These are phyloP conservation scores for Thermophis baileyi DNA, from an alignment of 2,113 vertebrate genomes.

Conservation along the genomic window DNA sequence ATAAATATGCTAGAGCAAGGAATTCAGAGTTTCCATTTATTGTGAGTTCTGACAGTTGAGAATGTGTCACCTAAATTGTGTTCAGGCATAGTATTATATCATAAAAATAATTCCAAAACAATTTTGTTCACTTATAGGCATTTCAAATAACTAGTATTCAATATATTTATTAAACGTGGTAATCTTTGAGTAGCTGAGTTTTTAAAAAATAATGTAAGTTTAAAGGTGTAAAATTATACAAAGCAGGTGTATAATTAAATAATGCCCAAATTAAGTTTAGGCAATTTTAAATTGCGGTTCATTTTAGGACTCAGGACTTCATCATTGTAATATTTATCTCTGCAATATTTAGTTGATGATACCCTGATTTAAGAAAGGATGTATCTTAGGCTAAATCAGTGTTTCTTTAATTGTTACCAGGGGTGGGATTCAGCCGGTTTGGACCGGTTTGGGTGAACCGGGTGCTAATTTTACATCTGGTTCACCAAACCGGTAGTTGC, in stretches of 20 bases:
- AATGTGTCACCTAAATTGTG: background rate
- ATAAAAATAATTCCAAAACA: background rate
- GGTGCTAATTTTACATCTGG: no score
- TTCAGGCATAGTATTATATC: background rate
- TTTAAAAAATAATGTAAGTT: background rate
- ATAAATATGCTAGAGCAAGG: background rate
- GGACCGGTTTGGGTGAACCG: no score
- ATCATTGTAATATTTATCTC: background rate
- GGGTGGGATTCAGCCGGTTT: no score
- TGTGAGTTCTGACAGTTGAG: background rate
- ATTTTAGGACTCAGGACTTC: background rate
- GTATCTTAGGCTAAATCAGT: background rate
- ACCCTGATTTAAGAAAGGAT: background rate
- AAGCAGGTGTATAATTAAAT: background rate
- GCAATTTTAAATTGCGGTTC: background rate
- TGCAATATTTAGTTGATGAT: background rate
- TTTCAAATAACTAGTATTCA: background rate
- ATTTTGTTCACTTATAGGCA: background rate
- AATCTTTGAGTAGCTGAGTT: background rate
- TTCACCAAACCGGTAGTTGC: no score
- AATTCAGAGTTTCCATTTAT: background rate
- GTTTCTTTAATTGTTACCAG: background rate
- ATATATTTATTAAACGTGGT: background rate
- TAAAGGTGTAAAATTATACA: background rate
- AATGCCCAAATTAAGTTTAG: background rate